Evolutionary conservation across 2,888 invertebrate genomes (phyloP).

Genomic region (Noctuana brunneofusca): DNA sequence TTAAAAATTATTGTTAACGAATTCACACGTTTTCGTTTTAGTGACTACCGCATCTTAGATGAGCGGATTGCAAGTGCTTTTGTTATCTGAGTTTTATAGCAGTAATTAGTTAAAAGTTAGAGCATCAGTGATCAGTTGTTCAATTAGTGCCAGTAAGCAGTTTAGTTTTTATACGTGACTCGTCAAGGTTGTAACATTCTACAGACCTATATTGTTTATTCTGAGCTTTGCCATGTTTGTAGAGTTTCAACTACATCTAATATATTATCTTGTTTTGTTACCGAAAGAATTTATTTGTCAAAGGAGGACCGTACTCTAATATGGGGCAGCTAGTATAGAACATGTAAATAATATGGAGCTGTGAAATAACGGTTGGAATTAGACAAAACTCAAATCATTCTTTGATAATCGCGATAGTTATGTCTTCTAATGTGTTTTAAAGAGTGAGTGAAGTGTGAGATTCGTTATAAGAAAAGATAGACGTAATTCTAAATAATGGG

Average conservation of each 20-base stretch:
- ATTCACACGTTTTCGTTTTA: constrained; percentile 75
- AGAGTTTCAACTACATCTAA: constrained; percentile 70
- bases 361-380: constrained; percentile 52
- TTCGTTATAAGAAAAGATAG: background rate
- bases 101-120: constrained; percentile 15
- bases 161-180: constrained; percentile 50
- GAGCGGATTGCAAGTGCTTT: constrained; percentile 39
- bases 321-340: constrained; percentile 54
- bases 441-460: constrained; percentile 25
- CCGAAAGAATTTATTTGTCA: constrained; percentile 65
- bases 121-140: constrained; percentile 22
- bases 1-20: constrained; percentile 80
- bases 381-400: background rate
- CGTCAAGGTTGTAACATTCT: constrained; percentile 69
- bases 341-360: constrained; percentile 53
- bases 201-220: constrained; percentile 68
- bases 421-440: constrained; percentile 15
- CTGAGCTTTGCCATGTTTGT: constrained; percentile 73
- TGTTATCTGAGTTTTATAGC: constrained; percentile 21
- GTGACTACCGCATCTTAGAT: constrained; percentile 68
- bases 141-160: constrained; percentile 33
- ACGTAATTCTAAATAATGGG: constrained; percentile 82
- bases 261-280: constrained; percentile 72
- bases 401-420: background rate
- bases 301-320: constrained; percentile 61